Evolutionary conservation across 2,113 vertebrate species (phyloP).

Genomic region (Rhea pennata): DNA sequence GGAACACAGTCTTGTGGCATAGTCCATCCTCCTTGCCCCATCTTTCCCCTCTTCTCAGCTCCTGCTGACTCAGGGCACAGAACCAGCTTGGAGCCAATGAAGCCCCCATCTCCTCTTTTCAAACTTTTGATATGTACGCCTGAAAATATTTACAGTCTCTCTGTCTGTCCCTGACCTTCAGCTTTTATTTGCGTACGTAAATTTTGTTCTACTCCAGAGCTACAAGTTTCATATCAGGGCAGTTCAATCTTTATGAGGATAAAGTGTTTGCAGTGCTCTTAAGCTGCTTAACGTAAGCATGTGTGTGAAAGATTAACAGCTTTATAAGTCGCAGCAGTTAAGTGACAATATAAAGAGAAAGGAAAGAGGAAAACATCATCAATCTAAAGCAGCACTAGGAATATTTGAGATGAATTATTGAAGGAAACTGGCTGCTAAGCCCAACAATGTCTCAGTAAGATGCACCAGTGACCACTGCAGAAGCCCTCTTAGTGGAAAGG

Average conservation of each 20-base stretch:
- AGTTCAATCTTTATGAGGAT: conserved; percentile 74
- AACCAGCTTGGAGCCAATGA: conserved; percentile 6
- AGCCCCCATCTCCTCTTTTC: not conserved
- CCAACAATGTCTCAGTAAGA: not conserved
- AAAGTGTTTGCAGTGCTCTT: conserved; percentile 69
- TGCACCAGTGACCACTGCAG: not conserved
- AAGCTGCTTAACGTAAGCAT: conserved; percentile 68
- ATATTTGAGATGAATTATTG: conserved; percentile 46
- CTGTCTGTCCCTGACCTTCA: conserved; percentile 64
- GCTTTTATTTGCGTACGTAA: conserved; percentile 70
- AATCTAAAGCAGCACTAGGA: conserved; percentile 37
- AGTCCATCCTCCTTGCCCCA: not conserved
- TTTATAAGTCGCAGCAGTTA: conserved; percentile 48
- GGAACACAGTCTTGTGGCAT: not conserved
- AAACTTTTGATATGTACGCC: conserved; percentile 2
- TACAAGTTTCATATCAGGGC: conserved; percentile 68
- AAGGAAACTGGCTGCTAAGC: not conserved
- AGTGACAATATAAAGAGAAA: conserved; percentile 70
- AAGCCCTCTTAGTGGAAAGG: not conserved
- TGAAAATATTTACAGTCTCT: conserved; percentile 59
- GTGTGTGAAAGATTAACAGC: conserved; percentile 76
- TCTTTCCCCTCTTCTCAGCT: not conserved
- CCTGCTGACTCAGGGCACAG: conserved; percentile 45
- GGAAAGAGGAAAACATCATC: conserved; percentile 62
- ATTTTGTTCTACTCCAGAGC: conserved; percentile 59